phyloP scores from a whole-genome alignment of 1,140 invertebrate genomes.

The Diabrotica undecimpunctata region DNA sequence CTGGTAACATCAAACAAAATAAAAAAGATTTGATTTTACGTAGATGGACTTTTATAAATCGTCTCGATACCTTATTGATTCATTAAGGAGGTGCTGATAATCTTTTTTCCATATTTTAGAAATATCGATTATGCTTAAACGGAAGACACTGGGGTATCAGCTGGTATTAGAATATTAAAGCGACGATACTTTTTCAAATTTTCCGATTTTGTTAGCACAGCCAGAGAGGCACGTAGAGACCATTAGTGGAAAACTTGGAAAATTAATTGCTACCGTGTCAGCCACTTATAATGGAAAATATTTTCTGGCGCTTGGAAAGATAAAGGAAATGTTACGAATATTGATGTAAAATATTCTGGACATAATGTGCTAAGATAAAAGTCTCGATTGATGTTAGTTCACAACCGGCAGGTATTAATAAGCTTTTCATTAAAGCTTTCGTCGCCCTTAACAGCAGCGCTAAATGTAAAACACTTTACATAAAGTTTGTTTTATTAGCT shows the following conservation, averaged over 20 bases:
- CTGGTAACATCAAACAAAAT: no score
- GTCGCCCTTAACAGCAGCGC: no score
- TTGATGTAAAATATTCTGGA: not conserved
- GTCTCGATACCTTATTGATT: no score
- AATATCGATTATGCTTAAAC: not conserved
- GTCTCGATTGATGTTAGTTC: not conserved
- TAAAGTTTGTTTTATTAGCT: no score
- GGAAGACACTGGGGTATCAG: not conserved
- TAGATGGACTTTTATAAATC: no score
- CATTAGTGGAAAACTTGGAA: not conserved
- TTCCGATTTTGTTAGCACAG: not conserved
- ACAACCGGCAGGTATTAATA: not conserved
- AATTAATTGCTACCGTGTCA: not conserved
- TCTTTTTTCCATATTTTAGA: not conserved
- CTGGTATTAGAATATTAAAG: not conserved
- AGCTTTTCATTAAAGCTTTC: no score
- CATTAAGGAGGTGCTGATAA: not conserved
- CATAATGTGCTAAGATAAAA: not conserved
- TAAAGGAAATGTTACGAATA: not conserved
- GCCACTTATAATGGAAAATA: not conserved
- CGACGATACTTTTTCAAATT: not conserved
- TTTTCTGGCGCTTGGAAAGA: not conserved
- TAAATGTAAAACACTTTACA: no score
- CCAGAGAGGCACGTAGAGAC: conserved; percentile 1
- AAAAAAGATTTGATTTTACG: no score